phyloP scores from a whole-genome alignment of 2,888 invertebrate genomes.

The Watsonalla cultraria region DNA sequence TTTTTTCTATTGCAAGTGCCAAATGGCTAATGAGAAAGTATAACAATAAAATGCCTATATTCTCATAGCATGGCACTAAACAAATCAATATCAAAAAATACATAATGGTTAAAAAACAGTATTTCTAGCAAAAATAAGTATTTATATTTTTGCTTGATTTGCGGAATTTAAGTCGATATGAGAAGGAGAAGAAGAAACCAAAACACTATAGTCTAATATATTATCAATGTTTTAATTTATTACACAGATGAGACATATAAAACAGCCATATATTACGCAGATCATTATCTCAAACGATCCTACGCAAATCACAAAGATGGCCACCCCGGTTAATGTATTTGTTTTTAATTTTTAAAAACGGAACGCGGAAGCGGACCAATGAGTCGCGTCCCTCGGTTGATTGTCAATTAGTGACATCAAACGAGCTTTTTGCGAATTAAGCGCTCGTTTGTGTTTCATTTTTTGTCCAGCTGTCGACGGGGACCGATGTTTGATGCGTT shows the following conservation, averaged over 20 bases:
- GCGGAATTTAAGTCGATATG: too few relatives aligned
- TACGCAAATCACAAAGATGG: slow-evolving; percentile 45
- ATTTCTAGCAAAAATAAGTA: too few relatives aligned
- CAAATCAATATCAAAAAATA: too few relatives aligned
- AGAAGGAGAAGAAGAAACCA: too few relatives aligned
- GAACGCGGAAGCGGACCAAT: slow-evolving; percentile 70
- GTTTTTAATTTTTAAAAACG: slow-evolving; percentile 76
- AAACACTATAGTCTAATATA: too few relatives aligned
- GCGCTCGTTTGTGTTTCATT: slow-evolving; percentile 71
- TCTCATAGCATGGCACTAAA: too few relatives aligned
- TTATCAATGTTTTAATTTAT: background rate
- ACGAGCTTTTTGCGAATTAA: slow-evolving; percentile 79
- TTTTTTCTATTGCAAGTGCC: too few relatives aligned
- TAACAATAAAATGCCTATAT: too few relatives aligned
- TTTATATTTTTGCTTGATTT: too few relatives aligned
- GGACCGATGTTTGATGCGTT: slow-evolving; percentile 67
- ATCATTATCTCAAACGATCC: background rate
- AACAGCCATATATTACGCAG: background rate
- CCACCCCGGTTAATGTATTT: slow-evolving; percentile 65
- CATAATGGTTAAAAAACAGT: too few relatives aligned
- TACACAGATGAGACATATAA: background rate
- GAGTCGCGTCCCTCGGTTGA: slow-evolving; percentile 74
- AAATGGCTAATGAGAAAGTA: too few relatives aligned
- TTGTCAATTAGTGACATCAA: slow-evolving; percentile 80
- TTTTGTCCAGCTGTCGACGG: slow-evolving; percentile 63